Conservation (phyloP, 2,113 vertebrate genomes). For the Sclerurus mexicanus region DNA sequence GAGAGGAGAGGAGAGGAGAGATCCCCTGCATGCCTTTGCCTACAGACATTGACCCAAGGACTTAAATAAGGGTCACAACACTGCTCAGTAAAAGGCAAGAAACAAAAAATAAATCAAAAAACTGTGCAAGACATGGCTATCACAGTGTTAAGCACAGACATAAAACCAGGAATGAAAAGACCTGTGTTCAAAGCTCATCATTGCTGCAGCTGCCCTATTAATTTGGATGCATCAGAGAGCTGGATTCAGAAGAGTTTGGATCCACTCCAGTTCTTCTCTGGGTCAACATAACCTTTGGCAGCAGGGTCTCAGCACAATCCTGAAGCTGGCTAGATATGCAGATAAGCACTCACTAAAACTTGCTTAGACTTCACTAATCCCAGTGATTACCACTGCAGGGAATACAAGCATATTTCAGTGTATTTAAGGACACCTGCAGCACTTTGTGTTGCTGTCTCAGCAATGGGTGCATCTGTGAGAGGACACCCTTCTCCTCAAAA, state of each 20-base stretch:
- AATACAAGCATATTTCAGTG: accelerated
- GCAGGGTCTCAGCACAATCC: neutral
- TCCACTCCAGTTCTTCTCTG: neutral
- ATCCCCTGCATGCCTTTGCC: neutral
- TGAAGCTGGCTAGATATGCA: neutral
- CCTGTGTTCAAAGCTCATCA: neutral
- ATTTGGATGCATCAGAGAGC: neutral
- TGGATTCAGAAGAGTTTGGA: neutral
- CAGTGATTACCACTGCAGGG: neutral
- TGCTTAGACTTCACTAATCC: neutral
- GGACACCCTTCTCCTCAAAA: neutral
- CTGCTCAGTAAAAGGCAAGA: neutral
- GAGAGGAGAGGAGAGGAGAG: too few relatives aligned
- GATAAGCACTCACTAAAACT: neutral
- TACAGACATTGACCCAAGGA: neutral
- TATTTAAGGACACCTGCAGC: neutral
- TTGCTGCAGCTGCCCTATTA: neutral
- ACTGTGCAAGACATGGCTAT: neutral
- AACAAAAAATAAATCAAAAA: neutral
- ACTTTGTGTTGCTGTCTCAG: neutral
- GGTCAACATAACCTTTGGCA: neutral
- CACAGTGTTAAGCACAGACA: neutral
- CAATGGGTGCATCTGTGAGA: neutral
- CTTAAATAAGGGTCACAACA: neutral
- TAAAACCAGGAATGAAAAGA: neutral